Evolutionary conservation across 2,797 vertebrate species (phyloP).

Genomic region (Sebastiscus albofasciatus): DNA sequence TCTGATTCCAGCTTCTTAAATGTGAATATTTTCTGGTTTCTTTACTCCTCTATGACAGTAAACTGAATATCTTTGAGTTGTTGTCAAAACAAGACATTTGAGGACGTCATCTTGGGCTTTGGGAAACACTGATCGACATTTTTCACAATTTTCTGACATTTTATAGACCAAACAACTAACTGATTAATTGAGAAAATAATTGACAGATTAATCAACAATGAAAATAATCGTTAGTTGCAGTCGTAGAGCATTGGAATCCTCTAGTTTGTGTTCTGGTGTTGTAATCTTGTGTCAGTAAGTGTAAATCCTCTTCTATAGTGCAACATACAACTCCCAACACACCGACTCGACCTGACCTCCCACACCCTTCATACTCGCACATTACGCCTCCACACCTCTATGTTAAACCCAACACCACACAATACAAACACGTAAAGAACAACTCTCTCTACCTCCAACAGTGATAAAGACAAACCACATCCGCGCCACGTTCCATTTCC

Average conservation of each 20-base stretch:
- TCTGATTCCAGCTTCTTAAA: no score
- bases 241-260: slow-evolving; percentile 40
- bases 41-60: no score
- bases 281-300: slow-evolving; percentile 39
- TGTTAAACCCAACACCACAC: slow-evolving; percentile 35
- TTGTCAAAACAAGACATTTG: no score
- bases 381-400: slow-evolving; percentile 37
- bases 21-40: no score
- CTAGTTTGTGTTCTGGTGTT: slow-evolving; percentile 43
- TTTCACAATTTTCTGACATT: no score
- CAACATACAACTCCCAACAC: slow-evolving; percentile 21
- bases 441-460: slow-evolving; percentile 17
- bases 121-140: no score
- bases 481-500: slow-evolving; percentile 54
- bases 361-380: slow-evolving; percentile 42
- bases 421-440: slow-evolving; percentile 21
- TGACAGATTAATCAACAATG: no score
- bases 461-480: slow-evolving; percentile 33
- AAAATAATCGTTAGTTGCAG: no score
- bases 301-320: slow-evolving; percentile 55
- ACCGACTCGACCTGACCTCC: slow-evolving; percentile 49
- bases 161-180: no score
- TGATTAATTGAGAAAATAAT: no score
- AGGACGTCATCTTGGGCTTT: no score
- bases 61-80: no score